Evolutionary conservation across 2,888 invertebrate genomes (phyloP), one percentile per base, ranked within the genome.

Genomic region (Scotopteryx bipunctaria): DNA sequence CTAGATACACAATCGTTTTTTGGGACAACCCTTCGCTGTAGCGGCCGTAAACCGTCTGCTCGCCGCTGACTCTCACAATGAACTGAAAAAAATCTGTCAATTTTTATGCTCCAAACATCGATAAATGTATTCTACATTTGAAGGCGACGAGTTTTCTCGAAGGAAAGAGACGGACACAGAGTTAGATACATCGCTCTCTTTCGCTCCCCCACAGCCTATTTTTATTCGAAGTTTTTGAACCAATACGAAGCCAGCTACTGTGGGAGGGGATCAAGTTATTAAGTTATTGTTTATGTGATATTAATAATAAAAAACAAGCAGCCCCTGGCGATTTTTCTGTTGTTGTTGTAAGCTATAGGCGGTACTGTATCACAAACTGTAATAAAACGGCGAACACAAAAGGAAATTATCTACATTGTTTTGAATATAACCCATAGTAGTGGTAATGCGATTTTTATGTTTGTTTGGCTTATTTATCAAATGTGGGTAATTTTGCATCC

Each of bases 61-160:
- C 76, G 66, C 63, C 58, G 33, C 71, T 57, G 69, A 76, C 66
- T 70, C 81, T 79, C 78, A 82, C 85, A 83, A 83, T 82, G 79
- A 77, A 91, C 91, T 91, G 87, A 87, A 90, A 91, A 90, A 91
- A 90, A 84, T 84, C 89, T 87, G 88, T 88, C 90, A 91, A 91
- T 91, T 91, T 91, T 90, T 90, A 91, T 87, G 86, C 83, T 81
- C 82, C 84, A 78, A 87, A 85, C 89, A 88, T 90, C 89, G 84
- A 90, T 87, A 88, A 82, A 84, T 81, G 83, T 84, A 85, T 85
- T 85, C 84, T 78, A 86, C 82, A 80, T 87, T 87, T 82, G 86
- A 83, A 82, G 75, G 80, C 83, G 86, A 83, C 84, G 81, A 86
- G 80, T 84, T 83, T 82, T 83, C 75, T 79, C 59, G 78, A 61